Evolutionary conservation across 2,113 vertebrate species (phyloP).

Genomic region (Hemiscyllium ocellatum): DNA sequence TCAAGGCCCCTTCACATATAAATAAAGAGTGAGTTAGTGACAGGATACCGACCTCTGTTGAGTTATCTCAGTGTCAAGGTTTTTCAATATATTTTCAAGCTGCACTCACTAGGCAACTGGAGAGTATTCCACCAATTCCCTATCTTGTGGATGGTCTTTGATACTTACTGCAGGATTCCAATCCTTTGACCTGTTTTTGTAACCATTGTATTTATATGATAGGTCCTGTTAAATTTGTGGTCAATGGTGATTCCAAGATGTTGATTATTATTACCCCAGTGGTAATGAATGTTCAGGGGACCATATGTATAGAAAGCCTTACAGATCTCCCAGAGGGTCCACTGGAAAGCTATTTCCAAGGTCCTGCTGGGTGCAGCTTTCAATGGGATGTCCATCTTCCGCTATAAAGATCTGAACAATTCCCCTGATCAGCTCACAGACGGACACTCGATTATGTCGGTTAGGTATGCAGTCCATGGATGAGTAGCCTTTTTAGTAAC

Average conservation of each 20-base stretch:
- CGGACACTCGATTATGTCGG: neutral
- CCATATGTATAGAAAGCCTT: neutral
- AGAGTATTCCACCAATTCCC: too few species aligned
- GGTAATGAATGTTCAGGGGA: neutral
- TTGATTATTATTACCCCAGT: neutral
- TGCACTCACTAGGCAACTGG: neutral
- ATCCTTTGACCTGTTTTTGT: too few species aligned
- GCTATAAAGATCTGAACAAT: neutral
- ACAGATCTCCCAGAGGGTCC: neutral
- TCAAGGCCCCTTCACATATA: too few species aligned
- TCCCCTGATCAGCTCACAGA: neutral
- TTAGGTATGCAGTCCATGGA: neutral
- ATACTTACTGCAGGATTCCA: too few species aligned
- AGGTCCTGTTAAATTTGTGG: neutral
- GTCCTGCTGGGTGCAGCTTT: neutral
- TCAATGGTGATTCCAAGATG: neutral
- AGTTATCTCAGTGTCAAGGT: neutral
- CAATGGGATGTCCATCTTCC: neutral
- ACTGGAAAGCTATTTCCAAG: neutral
- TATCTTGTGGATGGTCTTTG: too few species aligned
- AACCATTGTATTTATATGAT: neutral
- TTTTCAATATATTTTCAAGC: neutral
- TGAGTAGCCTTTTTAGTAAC: neutral
- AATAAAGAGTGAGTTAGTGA: too few species aligned
- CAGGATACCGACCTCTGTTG: too few species aligned